Base-by-base conservation (phyloP, 1,140 invertebrate species). In the Archivesica marissinica region DNA sequence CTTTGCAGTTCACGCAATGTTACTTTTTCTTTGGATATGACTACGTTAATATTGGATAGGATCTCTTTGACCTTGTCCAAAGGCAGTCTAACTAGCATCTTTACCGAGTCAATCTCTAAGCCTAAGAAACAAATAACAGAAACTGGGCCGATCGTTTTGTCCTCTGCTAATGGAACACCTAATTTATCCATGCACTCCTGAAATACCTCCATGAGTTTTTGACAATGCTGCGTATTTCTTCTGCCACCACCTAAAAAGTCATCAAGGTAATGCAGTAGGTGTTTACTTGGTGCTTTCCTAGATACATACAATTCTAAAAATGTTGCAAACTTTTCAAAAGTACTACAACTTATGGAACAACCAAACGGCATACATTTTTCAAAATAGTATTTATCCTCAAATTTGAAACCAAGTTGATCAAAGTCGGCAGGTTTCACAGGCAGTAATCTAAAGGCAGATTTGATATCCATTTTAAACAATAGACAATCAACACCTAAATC, bases 1-100 rank as follows among this genome's bases (percentile, higher is more conserved):
- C 59, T 75, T 66, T 88, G 80, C 44, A 85, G 30, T 52, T 84
- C 77, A 25, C 44, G 41, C 17, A 85, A 30, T 3, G 85, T 86
- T 0, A n/a, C 39, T 30, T 76, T 80, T 15, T 64, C 38, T 38
- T 41, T 4, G 28, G n/a, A n/a, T n/a, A n/a, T n/a, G n/a, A n/a
- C n/a, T n/a, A n/a, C n/a, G n/a, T n/a, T n/a, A n/a, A n/a, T n/a
- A n/a, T n/a, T n/a, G n/a, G 17, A 33, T 35, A 61, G 56, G 59
- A 87, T 81, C 28, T 70, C 39, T 68, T 38, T 17, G 11, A 82
- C 23, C 52, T 82, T 82, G 0, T 64, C 47, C 70, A 17, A 4
- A 9, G 68, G 86, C 15, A 85, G 25, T 15, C 50, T 1, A 44
- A 77, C 78, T n/a, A 80, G 33, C 86, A 85, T 87, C 28, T 85